Percentiles rank a stretch among this genome's conserved stretches.
Evolutionary conservation across 1,140 invertebrate species (phyloP).

Genomic region (Conus betulinus): DNA sequence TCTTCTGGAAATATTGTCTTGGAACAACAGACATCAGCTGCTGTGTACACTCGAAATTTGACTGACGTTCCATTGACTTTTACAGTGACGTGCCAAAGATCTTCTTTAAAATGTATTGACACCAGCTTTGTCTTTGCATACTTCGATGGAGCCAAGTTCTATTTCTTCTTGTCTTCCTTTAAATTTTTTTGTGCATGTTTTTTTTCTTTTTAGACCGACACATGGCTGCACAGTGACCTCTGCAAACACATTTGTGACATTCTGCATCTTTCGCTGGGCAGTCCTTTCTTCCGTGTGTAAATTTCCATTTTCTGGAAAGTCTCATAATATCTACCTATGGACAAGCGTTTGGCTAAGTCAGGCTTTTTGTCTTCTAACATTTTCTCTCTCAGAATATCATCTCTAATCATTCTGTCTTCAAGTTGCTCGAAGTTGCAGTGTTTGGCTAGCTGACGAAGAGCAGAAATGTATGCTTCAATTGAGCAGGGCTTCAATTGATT

Average conservation of each 20-base stretch:
- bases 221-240: no score
- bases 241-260: neutral
- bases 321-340: neutral
- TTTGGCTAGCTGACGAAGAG: neutral
- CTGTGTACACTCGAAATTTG: slow-evolving; percentile 5
- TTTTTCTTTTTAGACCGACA: no score
- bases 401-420: neutral
- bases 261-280: no score
- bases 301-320: neutral
- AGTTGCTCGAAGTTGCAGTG: neutral
- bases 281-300: neutral
- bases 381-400: neutral
- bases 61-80: neutral
- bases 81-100: neutral
- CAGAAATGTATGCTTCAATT: neutral
- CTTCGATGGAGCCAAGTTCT: no score
- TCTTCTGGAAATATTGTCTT: neutral
- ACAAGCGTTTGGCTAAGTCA: neutral
- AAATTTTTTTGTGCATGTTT: no score
- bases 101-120: no score
- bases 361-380: neutral
- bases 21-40: neutral
- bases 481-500: slow-evolving; percentile 24
- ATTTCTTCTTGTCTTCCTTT: neutral
- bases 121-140: neutral